Base-by-base conservation (phyloP, 2,888 invertebrate species). In the Emmelina monodactyla region DNA sequence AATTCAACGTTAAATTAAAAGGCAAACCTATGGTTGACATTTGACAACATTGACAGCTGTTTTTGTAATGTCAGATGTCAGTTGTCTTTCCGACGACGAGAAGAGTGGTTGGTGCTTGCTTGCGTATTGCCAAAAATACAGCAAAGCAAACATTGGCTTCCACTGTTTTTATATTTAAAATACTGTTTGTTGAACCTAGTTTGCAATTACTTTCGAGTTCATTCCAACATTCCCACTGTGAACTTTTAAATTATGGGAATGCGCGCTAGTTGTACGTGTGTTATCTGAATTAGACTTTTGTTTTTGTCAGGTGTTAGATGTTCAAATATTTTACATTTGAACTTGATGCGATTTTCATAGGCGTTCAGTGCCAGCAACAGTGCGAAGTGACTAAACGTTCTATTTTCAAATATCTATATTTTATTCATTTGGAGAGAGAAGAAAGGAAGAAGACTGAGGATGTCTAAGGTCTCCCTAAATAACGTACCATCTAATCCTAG, bases 401-500 rank as follows among this genome's bases (percentile, higher is more conserved):
- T 19, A 6, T 19, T 6, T 56, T 51, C n/a, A n/a, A n/a, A n/a
- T n/a, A n/a, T n/a, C n/a, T n/a, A n/a, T n/a, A n/a, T n/a, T n/a
- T n/a, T n/a, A n/a, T n/a, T n/a, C n/a, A n/a, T n/a, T n/a, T n/a
- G n/a, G n/a, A n/a, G n/a, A n/a, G n/a, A n/a, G n/a, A n/a, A n/a
- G n/a, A n/a, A n/a, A n/a, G 9, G 19, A 19, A 19, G 9, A 5
- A 19, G 9, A 6, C 19, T 19, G 5, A 66, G 60, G 46, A 80
- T 80, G 79, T 80, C 79, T 46, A 76, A 76, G 53, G 70, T 68
- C 49, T 79, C 79, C 46, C 60, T 80, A 39, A 78, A 65, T 48
- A 80, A 78, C 59, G 65, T 78, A 43, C 73, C 78, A 44, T 76
- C 79, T 42, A 79, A 79, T 49, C 78, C 78, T 46, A 62, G 78